Conservation (phyloP, 2,113 vertebrate genomes). For the Pogona vitticeps region DNA sequence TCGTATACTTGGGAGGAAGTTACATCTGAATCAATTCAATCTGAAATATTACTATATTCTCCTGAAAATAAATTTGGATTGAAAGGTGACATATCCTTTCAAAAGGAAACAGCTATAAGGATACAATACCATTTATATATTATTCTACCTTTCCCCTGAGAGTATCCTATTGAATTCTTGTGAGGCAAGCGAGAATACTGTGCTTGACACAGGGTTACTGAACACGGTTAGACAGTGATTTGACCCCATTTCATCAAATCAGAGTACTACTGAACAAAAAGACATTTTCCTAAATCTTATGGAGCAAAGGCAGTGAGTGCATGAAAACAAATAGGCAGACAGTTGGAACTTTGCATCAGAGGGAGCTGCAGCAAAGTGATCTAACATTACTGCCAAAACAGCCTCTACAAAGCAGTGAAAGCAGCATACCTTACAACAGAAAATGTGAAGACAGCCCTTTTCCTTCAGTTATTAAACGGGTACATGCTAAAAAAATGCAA, state of each 20-base stretch:
- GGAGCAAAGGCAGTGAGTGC: not conserved
- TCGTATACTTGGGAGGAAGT: no score
- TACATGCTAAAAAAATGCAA: not conserved
- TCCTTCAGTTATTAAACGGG: not conserved
- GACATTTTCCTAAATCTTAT: not conserved
- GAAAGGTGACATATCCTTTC: not conserved
- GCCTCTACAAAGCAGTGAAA: not conserved
- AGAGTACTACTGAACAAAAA: not conserved
- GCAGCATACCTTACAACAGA: not conserved
- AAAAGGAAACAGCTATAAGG: not conserved
- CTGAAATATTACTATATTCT: not conserved
- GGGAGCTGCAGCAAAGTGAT: not conserved
- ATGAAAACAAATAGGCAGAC: not conserved
- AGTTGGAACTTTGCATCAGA: not conserved
- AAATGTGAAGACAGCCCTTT: not conserved
- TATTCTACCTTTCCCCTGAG: no score
- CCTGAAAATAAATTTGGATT: not conserved
- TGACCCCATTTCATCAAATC: not conserved
- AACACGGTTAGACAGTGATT: not conserved
- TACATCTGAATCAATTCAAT: not conserved
- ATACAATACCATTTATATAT: not conserved
- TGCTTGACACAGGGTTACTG: not conserved
- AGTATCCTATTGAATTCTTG: not conserved
- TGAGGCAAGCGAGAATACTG: not conserved
- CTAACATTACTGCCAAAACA: not conserved